These are phyloP conservation scores for Australoheros facetus DNA, from an alignment of 2,797 vertebrate genomes.

Conservation along the genomic window DNA sequence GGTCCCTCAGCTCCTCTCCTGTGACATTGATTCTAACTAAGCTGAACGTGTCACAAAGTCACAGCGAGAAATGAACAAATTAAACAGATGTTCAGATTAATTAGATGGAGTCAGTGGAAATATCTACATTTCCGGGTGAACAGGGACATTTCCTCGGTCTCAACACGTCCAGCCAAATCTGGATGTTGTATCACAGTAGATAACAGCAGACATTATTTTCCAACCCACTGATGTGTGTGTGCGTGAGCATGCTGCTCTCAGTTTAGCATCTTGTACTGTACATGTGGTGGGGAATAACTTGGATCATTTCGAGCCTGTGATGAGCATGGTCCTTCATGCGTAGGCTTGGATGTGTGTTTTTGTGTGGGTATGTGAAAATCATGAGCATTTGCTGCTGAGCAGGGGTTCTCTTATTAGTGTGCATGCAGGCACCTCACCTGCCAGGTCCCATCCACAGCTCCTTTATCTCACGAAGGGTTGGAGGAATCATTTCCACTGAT, in stretches of 20 bases:
- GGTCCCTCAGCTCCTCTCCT: conserved; percentile 33
- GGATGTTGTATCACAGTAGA: conserved; percentile 60
- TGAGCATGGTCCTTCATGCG: conserved; percentile 26
- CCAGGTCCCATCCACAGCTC: conserved; percentile 64
- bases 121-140: conserved; percentile 46
- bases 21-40: conserved; percentile 71
- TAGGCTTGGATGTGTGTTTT: conserved; percentile 7
- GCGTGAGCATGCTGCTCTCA: conserved; percentile 32
- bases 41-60: conserved; percentile 65
- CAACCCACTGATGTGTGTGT: conserved; percentile 46
- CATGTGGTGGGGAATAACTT: conserved; percentile 31
- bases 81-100: conserved; percentile 71
- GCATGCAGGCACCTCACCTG: conserved; percentile 53
- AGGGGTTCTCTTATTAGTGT: conserved; percentile 59
- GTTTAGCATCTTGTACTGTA: conserved; percentile 43
- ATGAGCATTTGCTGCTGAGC: conserved; percentile 29
- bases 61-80: conserved; percentile 67
- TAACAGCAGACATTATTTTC: conserved; percentile 62
- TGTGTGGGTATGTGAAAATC: conserved; percentile 36
- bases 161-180: conserved; percentile 38
- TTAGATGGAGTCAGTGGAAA: conserved; percentile 38
- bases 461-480: conserved; percentile 59
- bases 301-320: conserved; percentile 27
- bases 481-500: conserved; percentile 62
- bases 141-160: conserved; percentile 33